Evolutionary conservation across 1,140 invertebrate species (phyloP).

Genomic region (Brachionus manjavacas): DNA sequence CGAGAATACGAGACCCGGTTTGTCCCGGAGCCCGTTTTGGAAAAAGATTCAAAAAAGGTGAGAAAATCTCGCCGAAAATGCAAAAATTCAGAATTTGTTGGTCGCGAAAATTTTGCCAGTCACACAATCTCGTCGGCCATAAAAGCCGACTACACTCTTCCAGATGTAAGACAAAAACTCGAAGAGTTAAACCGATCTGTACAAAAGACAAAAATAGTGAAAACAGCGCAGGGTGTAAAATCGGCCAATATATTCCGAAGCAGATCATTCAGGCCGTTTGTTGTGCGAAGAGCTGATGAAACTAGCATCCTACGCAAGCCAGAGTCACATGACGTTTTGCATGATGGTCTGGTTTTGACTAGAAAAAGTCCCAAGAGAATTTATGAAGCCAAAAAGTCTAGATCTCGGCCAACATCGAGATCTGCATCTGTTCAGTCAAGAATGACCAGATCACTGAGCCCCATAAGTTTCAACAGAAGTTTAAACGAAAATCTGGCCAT

Average conservation of each 20-base stretch:
- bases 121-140: slow-evolving; percentile 40
- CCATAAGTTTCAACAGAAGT: not conserved
- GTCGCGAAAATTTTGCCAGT: slow-evolving; percentile 24
- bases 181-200: slow-evolving; percentile 24
- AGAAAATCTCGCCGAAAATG: not conserved
- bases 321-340: slow-evolving; percentile 32
- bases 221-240: not conserved
- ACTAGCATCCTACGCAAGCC: slow-evolving; percentile 5
- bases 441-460: slow-evolving; percentile 2
- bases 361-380: slow-evolving; percentile 7
- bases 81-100: not conserved
- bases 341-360: slow-evolving; percentile 30
- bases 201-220: slow-evolving; percentile 25
- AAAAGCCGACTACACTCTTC: slow-evolving; percentile 34
- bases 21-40: not conserved
- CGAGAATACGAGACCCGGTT: slow-evolving; percentile 28
- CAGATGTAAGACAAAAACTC: slow-evolving; percentile 19
- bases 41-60: not conserved
- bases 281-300: slow-evolving; percentile 19
- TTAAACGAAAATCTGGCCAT: not conserved
- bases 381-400: not conserved
- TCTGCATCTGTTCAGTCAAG: not conserved
- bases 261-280: not conserved
- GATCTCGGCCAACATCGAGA: not conserved
- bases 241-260: not conserved